phyloP scores from a whole-genome alignment of 2,888 invertebrate genomes.

The Eucriotettix oculatus region DNA sequence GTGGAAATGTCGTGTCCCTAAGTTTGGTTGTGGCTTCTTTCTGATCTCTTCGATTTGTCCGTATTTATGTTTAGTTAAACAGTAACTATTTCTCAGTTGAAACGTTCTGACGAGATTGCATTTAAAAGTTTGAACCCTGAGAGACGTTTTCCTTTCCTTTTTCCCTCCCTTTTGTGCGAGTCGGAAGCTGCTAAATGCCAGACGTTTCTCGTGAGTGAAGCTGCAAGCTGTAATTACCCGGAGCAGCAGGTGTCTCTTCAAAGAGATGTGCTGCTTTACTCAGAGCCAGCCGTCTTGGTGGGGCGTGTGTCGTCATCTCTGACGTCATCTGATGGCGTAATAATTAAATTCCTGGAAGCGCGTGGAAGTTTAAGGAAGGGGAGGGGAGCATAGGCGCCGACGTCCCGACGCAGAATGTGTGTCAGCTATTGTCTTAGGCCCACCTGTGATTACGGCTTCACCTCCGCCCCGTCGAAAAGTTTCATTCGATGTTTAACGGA shows the following conservation, averaged over 20 bases:
- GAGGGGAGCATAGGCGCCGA: background rate
- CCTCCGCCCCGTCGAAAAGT: too few species aligned
- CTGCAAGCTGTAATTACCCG: background rate
- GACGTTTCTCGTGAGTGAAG: too few species aligned
- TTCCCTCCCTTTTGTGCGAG: background rate
- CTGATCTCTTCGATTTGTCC: too few species aligned
- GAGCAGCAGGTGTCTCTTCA: background rate
- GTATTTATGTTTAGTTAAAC: too few species aligned
- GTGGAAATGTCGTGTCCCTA: too few species aligned
- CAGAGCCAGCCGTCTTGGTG: background rate
- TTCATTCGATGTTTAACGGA: too few species aligned
- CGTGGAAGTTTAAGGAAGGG: background rate
- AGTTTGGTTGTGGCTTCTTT: too few species aligned
- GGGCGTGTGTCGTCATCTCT: constrained; percentile 8
- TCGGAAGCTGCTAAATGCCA: background rate
- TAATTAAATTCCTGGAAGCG: constrained; percentile 10
- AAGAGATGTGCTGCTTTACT: constrained; percentile 6
- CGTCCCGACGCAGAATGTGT: background rate
- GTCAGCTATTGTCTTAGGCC: background rate
- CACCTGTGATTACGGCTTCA: too few species aligned
- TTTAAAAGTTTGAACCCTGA: background rate
- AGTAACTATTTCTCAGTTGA: too few species aligned
- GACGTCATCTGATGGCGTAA: constrained; percentile 11
- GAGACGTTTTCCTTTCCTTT: background rate
- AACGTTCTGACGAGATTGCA: too few species aligned